phyloP scores from a whole-genome alignment of 2,113 vertebrate species.

The sheep (Ovis aries) region ARS-UI_Ramb_v3.0 NC_056056.1:2020501-2021000 shows the following conservation, averaged over 20 bases:
- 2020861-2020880: not conserved
- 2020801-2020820: not conserved
- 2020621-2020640: not conserved
- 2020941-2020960: fast-evolving
- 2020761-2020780: fast-evolving
- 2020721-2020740: not conserved
- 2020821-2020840: not conserved
- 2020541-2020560: not conserved
- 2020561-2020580: not conserved
- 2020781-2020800: not conserved
- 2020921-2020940: not conserved
- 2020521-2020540: too few relatives aligned
- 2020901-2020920: not conserved
- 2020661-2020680: not conserved
- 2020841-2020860: not conserved
- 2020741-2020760: fast-evolving
- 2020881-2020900: not conserved
- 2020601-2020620: fast-evolving
- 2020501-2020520: not conserved
- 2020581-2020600: fast-evolving
- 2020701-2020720: not conserved
- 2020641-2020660: not conserved
- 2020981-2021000: not conserved
- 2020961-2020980: fast-evolving
- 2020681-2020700: too few relatives aligned